Percentiles rank a stretch among this genome's conserved stretches.
These are phyloP conservation scores for Mus caroli DNA, from an alignment of 2,797 vertebrate species.

Conservation along the genomic window DNA sequence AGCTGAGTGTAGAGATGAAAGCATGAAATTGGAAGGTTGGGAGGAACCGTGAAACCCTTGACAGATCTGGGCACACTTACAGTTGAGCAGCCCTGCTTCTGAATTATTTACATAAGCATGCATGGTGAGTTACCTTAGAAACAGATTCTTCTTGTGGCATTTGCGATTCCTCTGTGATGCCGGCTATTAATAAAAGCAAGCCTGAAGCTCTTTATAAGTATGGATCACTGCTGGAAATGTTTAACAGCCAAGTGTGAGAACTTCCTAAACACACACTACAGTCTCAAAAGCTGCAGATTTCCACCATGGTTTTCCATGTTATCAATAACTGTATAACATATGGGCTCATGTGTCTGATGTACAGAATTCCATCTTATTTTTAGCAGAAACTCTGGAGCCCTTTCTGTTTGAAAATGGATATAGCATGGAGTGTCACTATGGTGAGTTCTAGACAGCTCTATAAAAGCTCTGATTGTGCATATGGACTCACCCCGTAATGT, in stretches of 20 bases:
- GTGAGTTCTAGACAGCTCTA: constrained; percentile 40
- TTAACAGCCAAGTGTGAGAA: constrained; percentile 64
- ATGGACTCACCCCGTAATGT: background rate
- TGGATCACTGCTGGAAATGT: constrained; percentile 66
- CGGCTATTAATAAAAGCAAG: constrained; percentile 75
- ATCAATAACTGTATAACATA: constrained; percentile 26
- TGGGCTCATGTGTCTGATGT: background rate
- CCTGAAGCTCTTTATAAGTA: constrained; percentile 39
- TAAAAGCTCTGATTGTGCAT: background rate
- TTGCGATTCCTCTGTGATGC: constrained; percentile 69
- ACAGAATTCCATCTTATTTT: constrained; percentile 55
- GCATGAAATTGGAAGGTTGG: constrained; percentile 6
- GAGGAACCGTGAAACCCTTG: background rate
- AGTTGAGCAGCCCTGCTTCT: constrained; percentile 57
- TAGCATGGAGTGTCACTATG: constrained; percentile 40
- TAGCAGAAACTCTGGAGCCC: constrained; percentile 15
- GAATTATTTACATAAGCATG: constrained; percentile 66
- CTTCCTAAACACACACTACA: constrained; percentile 42
- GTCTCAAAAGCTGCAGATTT: constrained; percentile 67
- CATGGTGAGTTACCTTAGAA: constrained; percentile 74
- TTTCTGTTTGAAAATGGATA: constrained; percentile 57
- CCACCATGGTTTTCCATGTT: constrained; percentile 38
- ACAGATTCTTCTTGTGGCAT: constrained; percentile 74
- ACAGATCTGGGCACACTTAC: constrained; percentile 45
- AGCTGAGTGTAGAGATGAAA: constrained; percentile 4